Conservation (phyloP, 2,113 vertebrate species). For the Esox niger region DNA sequence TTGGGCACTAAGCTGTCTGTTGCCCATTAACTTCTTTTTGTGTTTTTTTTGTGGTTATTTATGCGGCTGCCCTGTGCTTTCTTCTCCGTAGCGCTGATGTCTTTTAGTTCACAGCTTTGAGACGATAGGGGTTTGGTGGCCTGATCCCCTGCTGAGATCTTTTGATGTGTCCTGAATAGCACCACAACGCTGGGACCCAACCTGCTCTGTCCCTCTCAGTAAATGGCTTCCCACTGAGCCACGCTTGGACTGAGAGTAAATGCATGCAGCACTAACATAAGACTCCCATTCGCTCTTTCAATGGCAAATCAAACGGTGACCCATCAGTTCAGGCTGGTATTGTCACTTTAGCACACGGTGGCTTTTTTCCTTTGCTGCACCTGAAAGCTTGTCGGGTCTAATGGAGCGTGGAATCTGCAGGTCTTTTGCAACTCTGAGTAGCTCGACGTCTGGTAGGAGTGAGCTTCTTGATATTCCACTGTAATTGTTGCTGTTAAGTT, state of each 20-base stretch:
- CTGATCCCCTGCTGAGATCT: background rate
- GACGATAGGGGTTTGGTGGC: background rate
- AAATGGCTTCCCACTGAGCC: background rate
- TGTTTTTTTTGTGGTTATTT: background rate
- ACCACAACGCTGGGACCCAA: background rate
- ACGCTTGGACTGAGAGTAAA: background rate
- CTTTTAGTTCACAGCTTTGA: background rate
- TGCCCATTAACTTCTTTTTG: background rate
- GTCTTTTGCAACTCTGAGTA: too few relatives aligned
- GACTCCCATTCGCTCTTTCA: background rate
- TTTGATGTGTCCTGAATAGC: slow-evolving; percentile 25
- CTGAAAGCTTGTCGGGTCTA: slow-evolving; percentile 1
- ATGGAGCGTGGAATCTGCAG: slow-evolving; percentile 1
- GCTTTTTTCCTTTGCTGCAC: background rate
- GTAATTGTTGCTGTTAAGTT: background rate
- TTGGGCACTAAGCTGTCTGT: background rate
- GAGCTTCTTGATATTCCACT: background rate
- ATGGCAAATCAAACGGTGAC: background rate
- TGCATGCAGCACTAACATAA: background rate
- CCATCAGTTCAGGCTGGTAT: background rate
- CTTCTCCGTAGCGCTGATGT: background rate
- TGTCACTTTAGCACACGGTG: slow-evolving; percentile 4
- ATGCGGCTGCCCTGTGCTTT: background rate
- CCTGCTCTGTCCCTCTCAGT: slow-evolving; percentile 10
- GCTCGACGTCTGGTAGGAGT: background rate